A percentile compares a stretch with the other conserved stretches of the same genome.
These are phyloP conservation scores for Sitodiplosis mosellana DNA, from an alignment of 1,140 invertebrate species.

Conservation along the genomic window DNA sequence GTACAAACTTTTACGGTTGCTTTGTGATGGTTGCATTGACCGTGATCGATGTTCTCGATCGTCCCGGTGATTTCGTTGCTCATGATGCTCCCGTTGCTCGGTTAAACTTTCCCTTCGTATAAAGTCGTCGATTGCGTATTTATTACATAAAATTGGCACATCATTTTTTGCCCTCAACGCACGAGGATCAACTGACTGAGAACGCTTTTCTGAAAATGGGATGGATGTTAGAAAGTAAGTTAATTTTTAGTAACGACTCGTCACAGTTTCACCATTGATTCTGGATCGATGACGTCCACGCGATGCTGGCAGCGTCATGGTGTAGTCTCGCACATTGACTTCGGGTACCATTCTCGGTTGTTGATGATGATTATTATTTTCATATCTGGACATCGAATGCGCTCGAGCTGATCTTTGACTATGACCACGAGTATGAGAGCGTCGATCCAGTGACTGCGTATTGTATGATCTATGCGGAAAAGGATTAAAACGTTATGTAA, in stretches of 20 bases:
- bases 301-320: not conserved
- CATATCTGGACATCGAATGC: too few relatives aligned
- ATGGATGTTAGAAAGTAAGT: not conserved
- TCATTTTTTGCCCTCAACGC: conserved; percentile 10
- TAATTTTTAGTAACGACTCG: not conserved
- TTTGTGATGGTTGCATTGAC: conserved; percentile 15
- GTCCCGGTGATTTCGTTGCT: conserved; percentile 5
- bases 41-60: conserved; percentile 18
- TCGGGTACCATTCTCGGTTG: too few relatives aligned
- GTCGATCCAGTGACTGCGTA: too few relatives aligned
- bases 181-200: conserved; percentile 22
- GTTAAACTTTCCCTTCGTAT: conserved; percentile 13
- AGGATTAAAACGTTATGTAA: too few relatives aligned
- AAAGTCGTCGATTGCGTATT: conserved; percentile 42
- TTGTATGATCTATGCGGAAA: too few relatives aligned
- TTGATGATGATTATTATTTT: too few relatives aligned
- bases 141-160: conserved; percentile 41
- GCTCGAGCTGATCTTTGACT: too few relatives aligned
- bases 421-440: too few relatives aligned
- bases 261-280: not conserved
- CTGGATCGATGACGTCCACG: not conserved
- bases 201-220: conserved; percentile 3
- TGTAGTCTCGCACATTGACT: too few relatives aligned
- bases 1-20: too few relatives aligned
- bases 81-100: not conserved